phyloP scores from a whole-genome alignment of 2,113 vertebrate species.

The Geothlypis trichas region DNA sequence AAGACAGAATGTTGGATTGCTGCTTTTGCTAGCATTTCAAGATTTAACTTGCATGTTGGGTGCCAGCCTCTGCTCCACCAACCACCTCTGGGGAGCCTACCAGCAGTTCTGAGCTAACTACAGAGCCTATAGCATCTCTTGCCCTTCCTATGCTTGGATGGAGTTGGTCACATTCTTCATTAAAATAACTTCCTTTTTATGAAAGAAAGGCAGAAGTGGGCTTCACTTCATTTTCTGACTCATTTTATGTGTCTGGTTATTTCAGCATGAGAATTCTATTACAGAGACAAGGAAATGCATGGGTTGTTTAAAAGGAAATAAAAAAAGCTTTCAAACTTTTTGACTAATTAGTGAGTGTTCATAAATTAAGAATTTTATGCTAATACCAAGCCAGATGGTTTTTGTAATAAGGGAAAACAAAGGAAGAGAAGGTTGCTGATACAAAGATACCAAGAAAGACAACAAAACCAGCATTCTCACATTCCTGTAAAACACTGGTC shows the following conservation, averaged over 20 bases:
- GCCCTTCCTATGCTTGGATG: background rate
- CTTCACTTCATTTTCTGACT: background rate
- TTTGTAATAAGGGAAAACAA: background rate
- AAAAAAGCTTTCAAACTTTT: background rate
- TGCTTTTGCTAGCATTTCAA: background rate
- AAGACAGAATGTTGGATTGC: background rate
- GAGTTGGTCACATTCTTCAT: background rate
- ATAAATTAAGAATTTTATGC: background rate
- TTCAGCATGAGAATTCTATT: constrained; percentile 14
- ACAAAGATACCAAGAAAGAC: background rate
- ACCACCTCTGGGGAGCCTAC: background rate
- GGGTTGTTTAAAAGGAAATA: constrained; percentile 18
- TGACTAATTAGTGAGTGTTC: background rate
- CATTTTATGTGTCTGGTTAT: background rate
- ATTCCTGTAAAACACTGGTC: background rate
- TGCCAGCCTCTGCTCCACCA: background rate
- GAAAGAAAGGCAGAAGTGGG: background rate
- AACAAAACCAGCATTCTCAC: background rate
- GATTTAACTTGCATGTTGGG: background rate
- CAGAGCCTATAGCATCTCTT: background rate
- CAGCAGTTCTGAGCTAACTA: background rate
- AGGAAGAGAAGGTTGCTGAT: background rate
- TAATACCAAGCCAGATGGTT: background rate
- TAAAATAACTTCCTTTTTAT: background rate
- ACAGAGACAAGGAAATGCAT: background rate